Conservation (phyloP, 64 coral and sea anemone species). For the Montipora cactus region DNA sequence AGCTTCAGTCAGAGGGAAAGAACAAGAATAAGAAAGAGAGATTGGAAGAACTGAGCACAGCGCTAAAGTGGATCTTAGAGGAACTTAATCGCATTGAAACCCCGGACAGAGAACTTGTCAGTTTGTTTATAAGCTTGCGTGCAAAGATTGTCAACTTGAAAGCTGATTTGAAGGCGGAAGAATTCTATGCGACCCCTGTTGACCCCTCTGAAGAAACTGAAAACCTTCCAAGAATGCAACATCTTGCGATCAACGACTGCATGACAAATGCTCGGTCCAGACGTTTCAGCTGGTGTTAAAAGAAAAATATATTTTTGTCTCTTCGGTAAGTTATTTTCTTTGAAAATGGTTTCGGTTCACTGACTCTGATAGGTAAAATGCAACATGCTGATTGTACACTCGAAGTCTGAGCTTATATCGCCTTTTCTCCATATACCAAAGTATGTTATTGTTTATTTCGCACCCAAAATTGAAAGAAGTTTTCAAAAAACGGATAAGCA, state of each 20-base stretch:
- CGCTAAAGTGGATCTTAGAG: constrained; percentile 87
- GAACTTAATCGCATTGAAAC: constrained; percentile 88
- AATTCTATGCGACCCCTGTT: constrained; percentile 53
- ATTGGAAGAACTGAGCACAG: constrained; percentile 85
- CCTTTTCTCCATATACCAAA: not conserved
- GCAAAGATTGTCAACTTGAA: constrained; percentile 87
- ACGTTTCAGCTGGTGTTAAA: constrained; percentile 87
- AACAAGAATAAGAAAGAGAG: constrained; percentile 88
- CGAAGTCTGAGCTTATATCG: not conserved
- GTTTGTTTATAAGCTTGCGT: constrained; percentile 87
- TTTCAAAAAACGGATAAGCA: not conserved
- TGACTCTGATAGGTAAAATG: not conserved
- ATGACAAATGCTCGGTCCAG: constrained; percentile 23
- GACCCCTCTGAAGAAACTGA: constrained; percentile 32
- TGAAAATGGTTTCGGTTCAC: constrained; percentile 23
- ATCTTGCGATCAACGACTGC: constrained; percentile 4
- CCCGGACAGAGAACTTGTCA: constrained; percentile 83
- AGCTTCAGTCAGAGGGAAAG: constrained; percentile 82
- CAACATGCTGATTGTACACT: too few species aligned
- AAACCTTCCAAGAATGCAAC: not conserved
- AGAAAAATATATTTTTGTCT: constrained; percentile 21
- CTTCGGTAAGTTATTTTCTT: constrained; percentile 4
- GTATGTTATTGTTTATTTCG: constrained; percentile 3
- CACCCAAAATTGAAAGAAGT: constrained; percentile 7
- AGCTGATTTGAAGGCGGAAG: constrained; percentile 83